Percentiles rank a stretch among this genome's conserved stretches.
Evolutionary conservation across 2,113 vertebrate genomes (phyloP).

Genomic region (Piprites chloris): DNA sequence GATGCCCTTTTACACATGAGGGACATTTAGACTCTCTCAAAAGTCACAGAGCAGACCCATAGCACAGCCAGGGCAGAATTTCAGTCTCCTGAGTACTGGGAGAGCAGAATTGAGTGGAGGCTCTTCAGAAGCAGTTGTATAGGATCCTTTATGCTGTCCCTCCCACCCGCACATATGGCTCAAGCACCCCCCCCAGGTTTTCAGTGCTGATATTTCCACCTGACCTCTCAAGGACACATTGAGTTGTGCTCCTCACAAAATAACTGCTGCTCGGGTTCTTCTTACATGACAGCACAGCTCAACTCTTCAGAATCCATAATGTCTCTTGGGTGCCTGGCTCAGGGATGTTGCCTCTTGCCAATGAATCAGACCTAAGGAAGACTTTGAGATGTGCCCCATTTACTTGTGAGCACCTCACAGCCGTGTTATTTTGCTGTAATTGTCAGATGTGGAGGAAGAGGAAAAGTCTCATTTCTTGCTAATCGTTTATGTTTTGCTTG

Average conservation of each 20-base stretch:
- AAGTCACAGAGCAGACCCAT: neutral
- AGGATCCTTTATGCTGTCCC: neutral
- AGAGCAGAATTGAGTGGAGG: neutral
- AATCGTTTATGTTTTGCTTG: slow-evolving; percentile 32
- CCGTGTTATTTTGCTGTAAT: neutral
- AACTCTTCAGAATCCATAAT: neutral
- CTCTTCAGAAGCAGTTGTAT: neutral
- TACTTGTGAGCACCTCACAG: neutral
- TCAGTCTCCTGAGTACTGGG: neutral
- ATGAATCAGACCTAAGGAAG: neutral
- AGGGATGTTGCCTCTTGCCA: neutral
- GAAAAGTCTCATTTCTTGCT: slow-evolving; percentile 38
- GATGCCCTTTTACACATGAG: neutral
- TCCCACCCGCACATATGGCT: accelerated
- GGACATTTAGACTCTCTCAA: neutral
- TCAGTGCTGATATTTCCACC: neutral
- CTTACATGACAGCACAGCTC: neutral
- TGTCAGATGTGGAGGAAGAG: slow-evolving; percentile 27
- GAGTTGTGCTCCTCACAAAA: neutral
- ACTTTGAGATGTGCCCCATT: neutral
- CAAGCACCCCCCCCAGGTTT: neutral
- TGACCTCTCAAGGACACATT: neutral
- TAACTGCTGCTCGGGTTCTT: neutral
- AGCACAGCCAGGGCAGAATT: neutral
- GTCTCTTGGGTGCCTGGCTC: neutral